A percentile compares a stretch with the other conserved stretches of the same genome.
Conservation (phyloP, 2,797 vertebrate species). For the Xyrichtys novacula region DNA sequence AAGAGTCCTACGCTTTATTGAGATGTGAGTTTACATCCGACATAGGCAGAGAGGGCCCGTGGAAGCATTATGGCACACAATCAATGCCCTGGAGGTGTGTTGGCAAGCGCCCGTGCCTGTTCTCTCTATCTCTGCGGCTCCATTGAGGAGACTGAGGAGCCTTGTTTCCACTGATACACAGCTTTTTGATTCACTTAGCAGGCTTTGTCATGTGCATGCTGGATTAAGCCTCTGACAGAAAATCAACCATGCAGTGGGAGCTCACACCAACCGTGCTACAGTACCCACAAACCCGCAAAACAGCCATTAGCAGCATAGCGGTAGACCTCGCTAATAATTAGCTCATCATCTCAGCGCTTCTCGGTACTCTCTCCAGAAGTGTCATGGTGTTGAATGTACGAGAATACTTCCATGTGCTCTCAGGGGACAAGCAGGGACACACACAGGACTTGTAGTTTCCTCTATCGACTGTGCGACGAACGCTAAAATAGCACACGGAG, state of each 20-base stretch:
- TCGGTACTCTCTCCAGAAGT: conserved; percentile 45
- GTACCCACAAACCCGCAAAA: conserved; percentile 50
- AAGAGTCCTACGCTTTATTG: conserved; percentile 34
- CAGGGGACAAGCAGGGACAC: conserved; percentile 40
- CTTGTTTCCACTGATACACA: conserved; percentile 68
- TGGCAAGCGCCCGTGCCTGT: conserved; percentile 57
- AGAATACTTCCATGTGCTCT: conserved; percentile 51
- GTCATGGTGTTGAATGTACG: conserved; percentile 33
- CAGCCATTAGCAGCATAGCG: conserved; percentile 53
- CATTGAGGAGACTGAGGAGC: conserved; percentile 60
- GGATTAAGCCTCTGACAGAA: conserved; percentile 65
- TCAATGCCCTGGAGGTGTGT: conserved; percentile 49
- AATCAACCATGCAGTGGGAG: conserved; percentile 46
- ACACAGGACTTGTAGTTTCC: conserved; percentile 56
- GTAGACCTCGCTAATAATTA: conserved; percentile 63
- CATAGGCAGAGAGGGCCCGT: conserved; percentile 46
- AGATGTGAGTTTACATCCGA: conserved; percentile 54
- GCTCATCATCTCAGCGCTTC: conserved; percentile 62
- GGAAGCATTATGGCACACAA: conserved; percentile 56
- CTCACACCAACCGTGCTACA: conserved; percentile 13
- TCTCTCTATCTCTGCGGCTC: conserved; percentile 52
- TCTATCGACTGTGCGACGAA: conserved; percentile 57
- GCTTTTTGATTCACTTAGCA: conserved; percentile 79
- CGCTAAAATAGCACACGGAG: conserved; percentile 73
- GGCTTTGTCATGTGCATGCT: conserved; percentile 73